These are phyloP conservation scores for Biston stratarius DNA, from an alignment of 2,888 invertebrate genomes.

Conservation along the genomic window DNA sequence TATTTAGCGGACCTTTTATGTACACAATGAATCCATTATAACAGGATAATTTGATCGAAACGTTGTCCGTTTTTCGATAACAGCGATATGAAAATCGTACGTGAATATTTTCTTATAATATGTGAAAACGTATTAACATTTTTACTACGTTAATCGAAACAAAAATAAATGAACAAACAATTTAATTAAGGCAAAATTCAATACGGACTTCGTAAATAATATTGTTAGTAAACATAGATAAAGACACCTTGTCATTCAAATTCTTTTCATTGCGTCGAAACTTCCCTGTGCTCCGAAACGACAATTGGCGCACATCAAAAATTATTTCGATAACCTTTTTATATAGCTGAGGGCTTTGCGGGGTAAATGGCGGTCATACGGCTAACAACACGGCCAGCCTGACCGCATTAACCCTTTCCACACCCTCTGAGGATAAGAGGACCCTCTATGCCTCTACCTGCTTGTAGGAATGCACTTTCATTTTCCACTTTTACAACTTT, in stretches of 20 bases:
- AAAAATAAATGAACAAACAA: slow-evolving; percentile 1
- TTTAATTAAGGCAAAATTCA: slow-evolving; percentile 4
- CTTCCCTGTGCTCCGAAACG: slow-evolving; percentile 27
- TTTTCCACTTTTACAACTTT: slow-evolving; percentile 45
- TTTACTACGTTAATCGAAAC: slow-evolving; percentile 1
- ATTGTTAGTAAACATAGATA: slow-evolving; percentile 3
- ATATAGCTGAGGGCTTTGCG: slow-evolving; percentile 61
- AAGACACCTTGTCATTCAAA: slow-evolving; percentile 7
- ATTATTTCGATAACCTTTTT: slow-evolving; percentile 71
- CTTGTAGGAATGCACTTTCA: slow-evolving; percentile 43
- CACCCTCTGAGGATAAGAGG: slow-evolving; percentile 55
- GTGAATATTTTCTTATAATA: slow-evolving; percentile 30
- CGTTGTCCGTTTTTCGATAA: slow-evolving; percentile 32
- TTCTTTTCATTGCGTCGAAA: slow-evolving; percentile 22
- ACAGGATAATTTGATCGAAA: slow-evolving; percentile 34
- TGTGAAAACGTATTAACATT: slow-evolving; percentile 15
- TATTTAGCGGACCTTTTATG: slow-evolving; percentile 42
- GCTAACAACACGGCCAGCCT: slow-evolving; percentile 64
- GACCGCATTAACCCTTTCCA: slow-evolving; percentile 70
- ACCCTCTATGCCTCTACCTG: slow-evolving; percentile 45
- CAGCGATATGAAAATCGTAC: slow-evolving; percentile 28
- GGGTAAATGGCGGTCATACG: slow-evolving; percentile 65
- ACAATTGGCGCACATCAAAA: slow-evolving; percentile 67
- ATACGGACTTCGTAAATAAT: not conserved
- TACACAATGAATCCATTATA: slow-evolving; percentile 34